These are phyloP conservation scores for Myotis findleyi DNA, from an alignment of 2,797 vertebrate genomes.

Conservation along the genomic window DNA sequence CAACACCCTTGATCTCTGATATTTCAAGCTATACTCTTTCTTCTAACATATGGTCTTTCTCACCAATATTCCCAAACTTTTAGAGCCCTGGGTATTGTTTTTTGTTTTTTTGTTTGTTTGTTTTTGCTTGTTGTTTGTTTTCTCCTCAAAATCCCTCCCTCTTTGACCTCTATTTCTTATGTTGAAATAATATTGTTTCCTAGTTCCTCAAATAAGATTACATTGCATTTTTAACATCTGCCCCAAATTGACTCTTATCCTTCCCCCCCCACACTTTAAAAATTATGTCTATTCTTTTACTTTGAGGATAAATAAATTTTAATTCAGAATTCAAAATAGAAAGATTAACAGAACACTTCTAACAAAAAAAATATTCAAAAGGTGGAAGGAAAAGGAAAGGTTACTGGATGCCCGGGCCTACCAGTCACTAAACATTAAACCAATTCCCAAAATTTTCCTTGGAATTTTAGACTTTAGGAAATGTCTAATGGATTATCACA, in stretches of 20 bases:
- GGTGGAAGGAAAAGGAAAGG: background rate
- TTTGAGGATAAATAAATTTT: slow-evolving; percentile 2
- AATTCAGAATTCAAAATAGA: background rate
- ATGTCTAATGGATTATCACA: background rate
- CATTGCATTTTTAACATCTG: background rate
- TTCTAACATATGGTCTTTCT: background rate
- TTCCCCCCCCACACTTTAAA: background rate
- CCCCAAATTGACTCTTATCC: background rate
- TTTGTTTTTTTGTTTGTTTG: no score
- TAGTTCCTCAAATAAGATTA: slow-evolving; percentile 13
- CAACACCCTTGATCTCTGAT: background rate
- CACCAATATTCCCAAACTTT: background rate
- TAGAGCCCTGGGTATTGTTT: background rate
- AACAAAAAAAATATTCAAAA: background rate
- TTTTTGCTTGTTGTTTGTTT: no score
- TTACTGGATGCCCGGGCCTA: background rate
- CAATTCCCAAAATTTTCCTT: background rate
- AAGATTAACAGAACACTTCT: background rate
- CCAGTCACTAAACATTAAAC: background rate
- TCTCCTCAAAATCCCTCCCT: background rate
- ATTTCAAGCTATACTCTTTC: background rate
- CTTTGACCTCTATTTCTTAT: background rate
- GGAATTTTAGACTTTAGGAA: background rate
- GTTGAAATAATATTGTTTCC: background rate
- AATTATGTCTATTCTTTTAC: slow-evolving; percentile 2